Base-by-base conservation (phyloP, 2,113 vertebrate species). In the Morone chrysops region DNA sequence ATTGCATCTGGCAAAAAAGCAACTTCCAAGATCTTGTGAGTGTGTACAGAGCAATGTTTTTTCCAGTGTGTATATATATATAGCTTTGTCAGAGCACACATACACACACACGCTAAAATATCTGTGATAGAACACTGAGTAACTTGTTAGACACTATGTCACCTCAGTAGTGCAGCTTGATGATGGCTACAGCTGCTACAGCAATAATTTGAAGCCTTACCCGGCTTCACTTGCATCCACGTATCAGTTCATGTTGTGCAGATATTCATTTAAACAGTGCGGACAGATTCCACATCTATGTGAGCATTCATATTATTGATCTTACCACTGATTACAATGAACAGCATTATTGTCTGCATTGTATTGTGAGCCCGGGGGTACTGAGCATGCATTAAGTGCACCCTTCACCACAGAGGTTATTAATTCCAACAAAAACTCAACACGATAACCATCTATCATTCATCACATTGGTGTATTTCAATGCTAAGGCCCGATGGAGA, bases 371-470 rank as follows among this genome's bases (percentile, higher is more conserved):
- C 40, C 62, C 5, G 4, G 62, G 20, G 62, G 20, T 5, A 22
- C 20, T 4, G 62, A 11, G n/a, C 20, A 22, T 10, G 10, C 2
- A 20, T 45, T 31, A 20, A 45, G 18, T n/a, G 38, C 38, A 43
- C 11, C 14, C 45, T 65, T 45, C 62, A 22, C 5, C 20, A 14
- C 62, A 22, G 20, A 65, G 11, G 20, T 22, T 22, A 20, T 65
- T 45, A 45, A 63, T 41, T 47, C 70, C 57, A 17, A 18, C n/a
- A 66, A 20, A 18, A 68, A 41, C 17, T 17, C 6, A 41, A 40
- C 6, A 17, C 8, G 1, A 13, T 70, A 54, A 8, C 12, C 48
- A 75, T 65, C 48, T 17, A 75, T 73, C 56, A 73, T 61, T 73
- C 25, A 73, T 38, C 43, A 38, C 14, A 43, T 20, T 11, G 14